Percentiles rank a stretch among this genome's conserved stretches.
Conservation (phyloP, 92 coral and sea anemone species). For the Parazoanthus swiftii region DNA sequence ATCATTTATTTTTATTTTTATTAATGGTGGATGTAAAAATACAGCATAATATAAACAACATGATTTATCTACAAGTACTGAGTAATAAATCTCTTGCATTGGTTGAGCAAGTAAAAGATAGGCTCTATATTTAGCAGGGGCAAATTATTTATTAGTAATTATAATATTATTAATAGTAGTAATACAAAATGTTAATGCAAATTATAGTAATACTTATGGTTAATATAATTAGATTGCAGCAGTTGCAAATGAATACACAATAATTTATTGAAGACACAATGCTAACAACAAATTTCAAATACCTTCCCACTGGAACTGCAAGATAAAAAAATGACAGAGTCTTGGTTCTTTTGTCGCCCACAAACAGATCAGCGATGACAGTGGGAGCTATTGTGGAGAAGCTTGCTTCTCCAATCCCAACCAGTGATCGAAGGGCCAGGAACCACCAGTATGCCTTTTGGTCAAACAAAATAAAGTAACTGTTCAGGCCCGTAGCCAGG, state of each 20-base stretch:
- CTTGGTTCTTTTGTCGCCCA: slow-evolving; percentile 83
- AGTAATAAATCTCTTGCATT: background rate
- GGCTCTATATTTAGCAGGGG: too few relatives aligned
- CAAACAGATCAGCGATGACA: slow-evolving; percentile 89
- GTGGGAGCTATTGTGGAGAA: slow-evolving; percentile 97
- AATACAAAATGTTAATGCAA: too few relatives aligned
- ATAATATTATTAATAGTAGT: too few relatives aligned
- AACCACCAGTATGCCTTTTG: slow-evolving; percentile 85
- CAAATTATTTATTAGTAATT: too few relatives aligned
- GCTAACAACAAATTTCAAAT: background rate
- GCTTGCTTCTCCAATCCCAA: slow-evolving; percentile 98
- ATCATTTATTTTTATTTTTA: background rate
- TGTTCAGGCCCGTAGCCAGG: too few relatives aligned
- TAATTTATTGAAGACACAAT: background rate
- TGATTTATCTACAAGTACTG: too few relatives aligned
- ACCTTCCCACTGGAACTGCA: slow-evolving; percentile 99
- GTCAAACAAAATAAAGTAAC: background rate
- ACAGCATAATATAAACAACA: too few relatives aligned
- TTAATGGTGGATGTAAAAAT: too few relatives aligned
- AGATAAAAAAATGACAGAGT: slow-evolving; percentile 85
- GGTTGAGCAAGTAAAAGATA: background rate
- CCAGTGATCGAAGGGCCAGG: slow-evolving; percentile 80
- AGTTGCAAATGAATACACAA: too few relatives aligned
- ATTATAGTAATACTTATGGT: background rate
- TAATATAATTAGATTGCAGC: background rate